phyloP scores from a whole-genome alignment of 2,113 vertebrate species.

The human region GRCh38 chr2:62554501-62555000 shows the following conservation, averaged over 20 bases:
- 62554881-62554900: background rate
- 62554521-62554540: background rate
- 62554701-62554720: conserved; percentile 1
- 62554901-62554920: background rate
- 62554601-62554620: background rate
- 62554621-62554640: background rate
- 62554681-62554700: conserved; percentile 11
- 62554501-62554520: background rate
- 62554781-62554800: conserved; percentile 29
- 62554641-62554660: background rate
- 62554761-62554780: conserved; percentile 33
- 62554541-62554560: background rate
- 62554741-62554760: conserved; percentile 23
- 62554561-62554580: background rate
- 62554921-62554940: background rate
- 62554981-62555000: background rate
- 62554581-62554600: background rate
- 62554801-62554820: background rate
- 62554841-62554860: background rate
- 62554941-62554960: background rate
- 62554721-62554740: background rate
- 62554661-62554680: background rate
- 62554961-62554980: background rate
- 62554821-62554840: background rate
- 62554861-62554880: background rate